Base-by-base conservation (phyloP, 2,888 invertebrate species). In the Parthenolecanium corni region DNA sequence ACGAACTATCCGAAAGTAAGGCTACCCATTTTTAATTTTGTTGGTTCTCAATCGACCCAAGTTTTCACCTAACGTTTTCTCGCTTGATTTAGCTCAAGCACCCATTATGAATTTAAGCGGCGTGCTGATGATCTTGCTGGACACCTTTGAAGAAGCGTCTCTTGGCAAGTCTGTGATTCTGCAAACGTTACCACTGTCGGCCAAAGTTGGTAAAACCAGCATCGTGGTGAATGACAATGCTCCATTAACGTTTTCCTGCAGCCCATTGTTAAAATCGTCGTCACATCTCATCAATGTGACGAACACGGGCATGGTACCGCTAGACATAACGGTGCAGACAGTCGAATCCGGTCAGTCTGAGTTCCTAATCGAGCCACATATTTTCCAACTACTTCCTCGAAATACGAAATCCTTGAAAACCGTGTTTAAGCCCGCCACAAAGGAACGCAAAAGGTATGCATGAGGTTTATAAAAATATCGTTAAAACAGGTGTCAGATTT, bases 71-170 rank as follows among this genome's bases (percentile, higher is more conserved):
- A 49, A 21, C 11, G n/a, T 44, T 44, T 18, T 44, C 20, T 44
- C 9, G 2, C 2, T 5, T 49, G 12, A 3, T 49, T 18, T 49
- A 23, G 18, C 11, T 21, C 20, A 49, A 49, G 11, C 49, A 49
- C 12, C 2, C 23, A 49, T 18, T 21, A 23, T 2, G 6, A 23
- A 3, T 21, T 3, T 61, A 23, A 14, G 24, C 16, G 61, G 61
- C 14, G 36, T 49, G 24, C 16, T 61, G 11, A 38, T 49, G n/a
- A 11, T 61, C 18, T 38, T 61, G 16, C 16, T 61, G 24, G 61
- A 61, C 47, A 61, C 38, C 14, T 31, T 38, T 16, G 61, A 61
- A 49, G 61, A 61, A 49, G 40, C 31, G 12, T 20, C 40, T 16
- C 38, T 36, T 1, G 20, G 31, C 11, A 47, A 18, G 18, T 36